phyloP scores from a whole-genome alignment of 2,113 vertebrate genomes.

The Ceyx cyanopectus region DNA sequence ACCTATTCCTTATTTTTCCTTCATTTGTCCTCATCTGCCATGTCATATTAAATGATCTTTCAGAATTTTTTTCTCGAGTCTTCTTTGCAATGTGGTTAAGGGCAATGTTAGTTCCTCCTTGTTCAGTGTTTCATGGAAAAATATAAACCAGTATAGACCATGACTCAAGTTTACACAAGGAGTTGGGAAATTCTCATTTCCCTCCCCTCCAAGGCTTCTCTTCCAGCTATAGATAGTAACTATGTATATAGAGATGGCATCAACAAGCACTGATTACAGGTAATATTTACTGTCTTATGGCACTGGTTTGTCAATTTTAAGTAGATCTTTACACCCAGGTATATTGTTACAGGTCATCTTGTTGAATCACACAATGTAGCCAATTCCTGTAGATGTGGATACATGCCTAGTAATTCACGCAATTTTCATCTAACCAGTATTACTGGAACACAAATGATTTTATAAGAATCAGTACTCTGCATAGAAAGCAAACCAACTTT shows the following conservation, averaged over 20 bases:
- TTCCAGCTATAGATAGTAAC: not conserved
- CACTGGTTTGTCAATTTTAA: conserved; percentile 31
- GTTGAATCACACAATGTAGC: not conserved
- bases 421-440: conserved; percentile 15
- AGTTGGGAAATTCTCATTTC: conserved; percentile 26
- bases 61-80: not conserved
- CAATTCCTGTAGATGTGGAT: not conserved
- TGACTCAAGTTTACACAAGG: not conserved
- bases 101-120: conserved; percentile 34
- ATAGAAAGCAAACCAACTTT: conserved; percentile 9
- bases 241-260: conserved; percentile 7
- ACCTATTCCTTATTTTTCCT: not conserved
- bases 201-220: not conserved
- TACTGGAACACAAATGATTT: not conserved
- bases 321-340: conserved; percentile 37
- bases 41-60: not conserved
- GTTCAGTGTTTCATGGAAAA: conserved; percentile 15
- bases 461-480: not conserved
- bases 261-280: not conserved
- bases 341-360: conserved; percentile 51
- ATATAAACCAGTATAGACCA: not conserved
- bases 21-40: not conserved
- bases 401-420: not conserved
- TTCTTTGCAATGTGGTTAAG: conserved; percentile 4
- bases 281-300: not conserved